Evolutionary conservation across 1,140 invertebrate species (phyloP), one percentile per base, ranked within the genome.

Genomic region (Theocolax elegans): DNA sequence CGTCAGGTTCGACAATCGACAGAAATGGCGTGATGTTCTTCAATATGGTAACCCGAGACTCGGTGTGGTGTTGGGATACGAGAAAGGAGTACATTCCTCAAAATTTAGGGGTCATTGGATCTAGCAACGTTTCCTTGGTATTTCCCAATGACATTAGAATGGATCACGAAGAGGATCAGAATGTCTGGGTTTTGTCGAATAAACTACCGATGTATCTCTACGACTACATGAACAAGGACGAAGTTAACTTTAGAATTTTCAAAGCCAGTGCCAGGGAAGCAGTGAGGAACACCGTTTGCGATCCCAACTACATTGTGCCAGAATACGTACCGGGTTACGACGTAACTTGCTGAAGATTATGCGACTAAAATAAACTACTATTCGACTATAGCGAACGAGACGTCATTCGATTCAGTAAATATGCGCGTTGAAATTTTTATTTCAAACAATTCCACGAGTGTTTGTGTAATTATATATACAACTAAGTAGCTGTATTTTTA

Each of bases 111-210:
- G 84, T 92, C 0, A 81, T 93, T 3, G 89, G 90, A 0, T 77
- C 82, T 6, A 89, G 89, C 73, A 85, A 85, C 2, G 82, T 87
- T 8, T 89, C 90, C 0, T 79, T 94, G 8, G 83, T 91, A 13
- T 95, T 94, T 76, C 92, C 93, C 0, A 94, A 95, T 75, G 93
- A 95, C 75, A 80, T 95, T 31, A 91, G 91, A 83, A 83, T 94
- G 0, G 93, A 94, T 74, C 87, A 90, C 40, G 91, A 91, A 49
- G 75, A 83, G 1, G 86, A 87, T 19, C 91, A 93, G 67, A 90
- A 86, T 67, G 86, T 94, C 4, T 95, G 92, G 93, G 82, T 93
- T 0, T 86, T 94, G 67, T 90, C 91, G 2, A 94, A 94, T 78
- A 85, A 87, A 12, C 77, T 95, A 49, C 92, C 92, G 2, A 89